Evolutionary conservation across 2,113 vertebrate species (phyloP).

Genomic region (Lipophrys pholis): DNA sequence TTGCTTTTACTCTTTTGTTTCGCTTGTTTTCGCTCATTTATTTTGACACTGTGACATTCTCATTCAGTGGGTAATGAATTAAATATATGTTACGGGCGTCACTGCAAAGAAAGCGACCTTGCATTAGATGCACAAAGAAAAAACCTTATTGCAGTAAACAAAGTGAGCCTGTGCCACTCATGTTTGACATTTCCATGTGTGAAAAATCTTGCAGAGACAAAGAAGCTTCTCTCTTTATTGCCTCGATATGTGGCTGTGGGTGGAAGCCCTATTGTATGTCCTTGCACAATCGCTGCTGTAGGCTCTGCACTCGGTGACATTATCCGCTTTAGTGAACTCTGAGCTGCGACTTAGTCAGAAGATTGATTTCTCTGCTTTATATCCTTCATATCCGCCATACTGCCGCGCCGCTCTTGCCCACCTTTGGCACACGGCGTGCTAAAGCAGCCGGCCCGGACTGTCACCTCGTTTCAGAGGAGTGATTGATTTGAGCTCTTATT

Average conservation of each 20-base stretch:
- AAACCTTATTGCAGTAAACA: slow-evolving; percentile 31
- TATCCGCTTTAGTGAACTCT: slow-evolving; percentile 62
- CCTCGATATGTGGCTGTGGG: slow-evolving; percentile 52
- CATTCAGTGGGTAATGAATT: neutral
- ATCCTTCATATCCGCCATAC: slow-evolving; percentile 51
- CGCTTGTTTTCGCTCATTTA: slow-evolving; percentile 2
- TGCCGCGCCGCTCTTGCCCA: slow-evolving; percentile 40
- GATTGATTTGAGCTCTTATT: slow-evolving; percentile 65
- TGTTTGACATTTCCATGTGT: slow-evolving; percentile 54
- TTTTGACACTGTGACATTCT: slow-evolving; percentile 11
- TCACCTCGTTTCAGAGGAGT: slow-evolving; percentile 58
- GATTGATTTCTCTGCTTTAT: slow-evolving; percentile 69
- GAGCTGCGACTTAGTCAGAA: slow-evolving; percentile 56
- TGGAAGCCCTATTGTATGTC: slow-evolving; percentile 62
- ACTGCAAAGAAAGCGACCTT: neutral
- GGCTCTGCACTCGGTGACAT: slow-evolving; percentile 57
- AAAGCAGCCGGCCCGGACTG: slow-evolving; percentile 43
- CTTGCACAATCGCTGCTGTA: slow-evolving; percentile 56
- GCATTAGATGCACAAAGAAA: neutral
- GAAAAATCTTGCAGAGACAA: slow-evolving; percentile 41
- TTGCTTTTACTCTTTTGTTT: slow-evolving; percentile 4
- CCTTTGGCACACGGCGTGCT: slow-evolving; percentile 55
- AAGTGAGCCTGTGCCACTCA: slow-evolving; percentile 23
- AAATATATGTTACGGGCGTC: neutral
- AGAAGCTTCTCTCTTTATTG: slow-evolving; percentile 40